Evolutionary conservation across 2,797 vertebrate species (phyloP), one percentile per base, ranked within the genome.

Genomic region (Lophius americanus): DNA sequence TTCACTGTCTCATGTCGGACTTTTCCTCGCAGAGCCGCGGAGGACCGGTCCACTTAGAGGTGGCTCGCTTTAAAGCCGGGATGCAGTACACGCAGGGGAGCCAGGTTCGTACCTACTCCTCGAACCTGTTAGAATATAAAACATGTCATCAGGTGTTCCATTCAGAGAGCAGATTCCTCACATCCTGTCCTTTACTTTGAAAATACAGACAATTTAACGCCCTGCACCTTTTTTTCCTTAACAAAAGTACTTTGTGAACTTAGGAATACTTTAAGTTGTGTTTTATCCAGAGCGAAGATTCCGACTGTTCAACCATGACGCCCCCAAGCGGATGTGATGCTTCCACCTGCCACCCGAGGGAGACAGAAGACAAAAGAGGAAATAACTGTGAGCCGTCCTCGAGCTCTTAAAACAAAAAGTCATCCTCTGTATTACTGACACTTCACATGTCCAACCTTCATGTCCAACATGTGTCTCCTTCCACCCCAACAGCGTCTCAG

Each of bases 61-160:
- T 98, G 52, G 98, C 97, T 89, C 95, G 96, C 81, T 95, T 97
- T 87, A 98, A 96, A 94, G 89, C 96, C 4, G 94, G 94, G 4
- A 88, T 95, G 0, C 94, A 95, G 71, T 95, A 94, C 75, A 93
- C 95, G 7, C 94, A 94, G 81, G 92, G 93, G 59, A 95, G 93
- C 88, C 96, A 97, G 95, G 97, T 23, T 23, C 23, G 23, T 23
- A 23, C 23, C 23, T 23, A 23, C 23, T 23, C 23, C 23, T 23
- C 23, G 2, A 23, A 23, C 23, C 23, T 23, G 23, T 23, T 23
- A 23, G 23, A 23, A 23, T 23, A 23, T 99, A 87, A 70, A 87
- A 5, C 11, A 4, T 5, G 7, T 5, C 1, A 50, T 61, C 7
- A 33, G 48, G 2, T 43, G 33, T 38, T 47, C 1, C 11, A 11